Base-by-base conservation (phyloP, 2,113 vertebrate genomes). In the Rhinolophus ferrumequinum region DNA sequence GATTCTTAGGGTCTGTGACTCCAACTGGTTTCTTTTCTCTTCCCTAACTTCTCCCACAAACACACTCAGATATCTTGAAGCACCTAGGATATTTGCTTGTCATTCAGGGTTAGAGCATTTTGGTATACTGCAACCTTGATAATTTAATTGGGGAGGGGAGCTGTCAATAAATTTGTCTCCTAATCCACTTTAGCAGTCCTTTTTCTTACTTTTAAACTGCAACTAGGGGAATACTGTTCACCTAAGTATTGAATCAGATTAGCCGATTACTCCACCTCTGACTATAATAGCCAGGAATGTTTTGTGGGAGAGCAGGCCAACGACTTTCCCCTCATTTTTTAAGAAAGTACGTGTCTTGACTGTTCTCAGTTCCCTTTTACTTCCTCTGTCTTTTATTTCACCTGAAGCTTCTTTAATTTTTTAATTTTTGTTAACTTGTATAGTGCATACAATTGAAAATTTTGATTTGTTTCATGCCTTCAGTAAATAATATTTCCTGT, bases 161-260 rank as follows among this genome's bases (percentile, higher is more conserved):
- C 15, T 12, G 47, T 86, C 41, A 87, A 5, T 56, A 88, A 28
- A n/a, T 87, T 50, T 92, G 50, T 50, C 28, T 56, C n/a, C 33
- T 21, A 24, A 44, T 80, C 22, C 12, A 52, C 72, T 95, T 93
- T 86, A 67, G 12, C 33, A 83, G 24, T 77, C 5, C 26, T 47
- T 91, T 96, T 88, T 70, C 21, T 52, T 66, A 35, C 60, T 75
- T 77, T 94, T 70, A 62, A 87, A 83, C 38, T 69, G 77, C 38
- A 47, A 2, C 33, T 64, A 35, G 30, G 70, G 69, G 89, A 83
- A 33, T 58, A 60, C 52, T 81, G 14, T 73, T 92, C 24, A 88
- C 33, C 35, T 75, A 93, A 69, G 14, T 50, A 60, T 33, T 97
- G 79, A 85, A 83, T 62, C 38, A 83, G 16, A 30, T 67, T 93